Conservation (phyloP, 2,113 vertebrate species). For the Puffinus mauretanicus region DNA sequence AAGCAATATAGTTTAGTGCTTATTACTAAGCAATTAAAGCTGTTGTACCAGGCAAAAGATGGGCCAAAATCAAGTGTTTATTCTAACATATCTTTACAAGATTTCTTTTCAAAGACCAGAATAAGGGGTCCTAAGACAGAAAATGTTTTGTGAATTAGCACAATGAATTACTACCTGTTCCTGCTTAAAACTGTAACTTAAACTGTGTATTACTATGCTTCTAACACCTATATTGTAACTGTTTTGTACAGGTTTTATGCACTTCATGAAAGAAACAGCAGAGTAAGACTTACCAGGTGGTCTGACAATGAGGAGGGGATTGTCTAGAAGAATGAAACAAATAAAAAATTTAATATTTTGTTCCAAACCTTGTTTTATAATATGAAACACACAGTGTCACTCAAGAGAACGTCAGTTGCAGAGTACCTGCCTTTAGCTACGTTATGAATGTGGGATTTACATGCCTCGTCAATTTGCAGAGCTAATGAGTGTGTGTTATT, state of each 20-base stretch:
- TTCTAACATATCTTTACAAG: neutral
- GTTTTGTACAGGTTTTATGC: neutral
- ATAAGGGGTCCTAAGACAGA: neutral
- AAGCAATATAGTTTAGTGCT: neutral
- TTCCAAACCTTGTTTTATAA: neutral
- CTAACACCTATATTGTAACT: neutral
- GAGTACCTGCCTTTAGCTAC: neutral
- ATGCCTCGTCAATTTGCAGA: neutral
- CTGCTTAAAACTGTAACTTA: neutral
- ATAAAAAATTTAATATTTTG: constrained; percentile 3
- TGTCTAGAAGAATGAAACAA: constrained; percentile 69
- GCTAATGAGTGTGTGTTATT: neutral
- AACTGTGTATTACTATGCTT: neutral
- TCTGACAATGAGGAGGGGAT: constrained; percentile 85
- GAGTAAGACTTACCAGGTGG: constrained; percentile 86
- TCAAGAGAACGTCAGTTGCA: neutral
- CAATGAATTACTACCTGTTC: neutral
- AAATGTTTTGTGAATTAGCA: neutral
- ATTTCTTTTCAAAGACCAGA: neutral
- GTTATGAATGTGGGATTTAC: neutral
- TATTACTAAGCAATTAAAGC: neutral
- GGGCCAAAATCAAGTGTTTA: neutral
- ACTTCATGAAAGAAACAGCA: neutral
- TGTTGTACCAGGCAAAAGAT: neutral
- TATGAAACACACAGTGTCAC: neutral